Evolutionary conservation across 1,140 invertebrate species (phyloP).

Genomic region (Drosophila quadrilineata): DNA sequence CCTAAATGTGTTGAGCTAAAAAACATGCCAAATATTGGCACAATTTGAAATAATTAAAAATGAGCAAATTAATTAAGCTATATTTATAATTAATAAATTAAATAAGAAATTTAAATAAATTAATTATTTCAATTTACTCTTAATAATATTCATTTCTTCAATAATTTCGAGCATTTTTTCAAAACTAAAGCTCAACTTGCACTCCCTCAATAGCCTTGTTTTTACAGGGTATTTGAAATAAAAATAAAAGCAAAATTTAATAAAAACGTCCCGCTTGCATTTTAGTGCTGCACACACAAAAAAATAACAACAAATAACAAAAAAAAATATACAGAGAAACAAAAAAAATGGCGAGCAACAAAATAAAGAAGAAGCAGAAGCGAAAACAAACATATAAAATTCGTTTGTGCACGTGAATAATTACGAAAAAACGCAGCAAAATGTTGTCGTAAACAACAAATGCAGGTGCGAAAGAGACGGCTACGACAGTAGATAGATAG

Average conservation of each 20-base stretch:
- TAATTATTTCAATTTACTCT: background rate
- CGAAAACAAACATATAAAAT: slow-evolving; percentile 47
- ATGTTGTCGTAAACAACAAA: slow-evolving; percentile 34
- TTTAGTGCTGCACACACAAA: slow-evolving; percentile 31
- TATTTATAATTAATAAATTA: background rate
- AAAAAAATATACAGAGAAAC: slow-evolving; percentile 24
- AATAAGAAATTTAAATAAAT: background rate
- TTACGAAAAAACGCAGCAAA: slow-evolving; percentile 65
- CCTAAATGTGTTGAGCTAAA: background rate
- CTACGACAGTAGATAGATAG: too few relatives aligned
- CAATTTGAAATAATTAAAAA: background rate
- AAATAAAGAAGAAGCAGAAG: slow-evolving; percentile 24
- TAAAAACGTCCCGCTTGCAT: slow-evolving; percentile 35
- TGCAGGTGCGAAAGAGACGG: slow-evolving; percentile 21
- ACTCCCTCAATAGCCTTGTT: background rate
- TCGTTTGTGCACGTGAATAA: slow-evolving; percentile 61
- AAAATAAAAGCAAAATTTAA: slow-evolving; percentile 23
- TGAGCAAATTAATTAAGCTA: slow-evolving; percentile 7
- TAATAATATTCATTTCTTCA: background rate
- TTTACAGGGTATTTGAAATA: slow-evolving; percentile 16
- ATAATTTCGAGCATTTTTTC: background rate
- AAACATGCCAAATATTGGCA: background rate
- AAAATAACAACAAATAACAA: slow-evolving; percentile 27
- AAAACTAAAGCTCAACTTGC: background rate
- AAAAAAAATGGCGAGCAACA: slow-evolving; percentile 28